Percentiles rank a stretch among this genome's conserved stretches.
phyloP scores from a whole-genome alignment of 2,113 vertebrate species.

The Trogon surrucura region DNA sequence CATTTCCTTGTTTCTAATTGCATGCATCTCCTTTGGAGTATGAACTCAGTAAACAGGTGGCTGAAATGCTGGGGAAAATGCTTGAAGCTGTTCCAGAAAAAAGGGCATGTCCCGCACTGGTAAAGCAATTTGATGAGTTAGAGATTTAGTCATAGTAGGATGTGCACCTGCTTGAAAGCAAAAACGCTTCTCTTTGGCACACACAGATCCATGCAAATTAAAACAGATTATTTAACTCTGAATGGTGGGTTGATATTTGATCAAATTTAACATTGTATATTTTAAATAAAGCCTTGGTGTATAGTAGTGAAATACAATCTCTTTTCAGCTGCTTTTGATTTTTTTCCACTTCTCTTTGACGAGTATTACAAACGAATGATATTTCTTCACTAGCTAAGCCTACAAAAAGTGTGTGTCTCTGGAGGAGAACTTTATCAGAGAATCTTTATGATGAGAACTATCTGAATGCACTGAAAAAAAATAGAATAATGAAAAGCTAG shows the following conservation, averaged over 20 bases:
- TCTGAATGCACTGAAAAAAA: conserved; percentile 22
- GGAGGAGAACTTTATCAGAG: conserved; percentile 62
- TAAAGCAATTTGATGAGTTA: conserved; percentile 75
- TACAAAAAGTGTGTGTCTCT: conserved; percentile 24
- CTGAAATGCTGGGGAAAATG: conserved; percentile 73
- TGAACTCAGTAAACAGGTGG: conserved; percentile 83
- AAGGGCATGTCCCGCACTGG: conserved; percentile 73
- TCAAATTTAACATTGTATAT: conserved; percentile 62
- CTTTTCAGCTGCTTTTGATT: conserved; percentile 46
- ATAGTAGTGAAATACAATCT: conserved; percentile 55
- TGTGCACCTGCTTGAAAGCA: conserved; percentile 77
- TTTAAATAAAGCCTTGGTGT: conserved; percentile 54
- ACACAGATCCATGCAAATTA: conserved; percentile 70
- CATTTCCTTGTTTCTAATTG: conserved; percentile 82
- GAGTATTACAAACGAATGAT: conserved; percentile 56
- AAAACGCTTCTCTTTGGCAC: conserved; percentile 67
- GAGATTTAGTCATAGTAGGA: conserved; percentile 75
- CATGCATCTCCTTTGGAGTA: conserved; percentile 75
- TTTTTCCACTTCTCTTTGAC: not conserved
- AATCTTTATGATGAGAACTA: conserved; percentile 37
- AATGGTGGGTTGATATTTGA: conserved; percentile 66
- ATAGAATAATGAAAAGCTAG: conserved; percentile 9
- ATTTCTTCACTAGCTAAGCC: conserved; percentile 46
- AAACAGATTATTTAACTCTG: conserved; percentile 65
- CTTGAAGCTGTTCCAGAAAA: conserved; percentile 72